Base-by-base conservation (phyloP, 2,113 vertebrate genomes). In the Gallinago paraguaiae region DNA sequence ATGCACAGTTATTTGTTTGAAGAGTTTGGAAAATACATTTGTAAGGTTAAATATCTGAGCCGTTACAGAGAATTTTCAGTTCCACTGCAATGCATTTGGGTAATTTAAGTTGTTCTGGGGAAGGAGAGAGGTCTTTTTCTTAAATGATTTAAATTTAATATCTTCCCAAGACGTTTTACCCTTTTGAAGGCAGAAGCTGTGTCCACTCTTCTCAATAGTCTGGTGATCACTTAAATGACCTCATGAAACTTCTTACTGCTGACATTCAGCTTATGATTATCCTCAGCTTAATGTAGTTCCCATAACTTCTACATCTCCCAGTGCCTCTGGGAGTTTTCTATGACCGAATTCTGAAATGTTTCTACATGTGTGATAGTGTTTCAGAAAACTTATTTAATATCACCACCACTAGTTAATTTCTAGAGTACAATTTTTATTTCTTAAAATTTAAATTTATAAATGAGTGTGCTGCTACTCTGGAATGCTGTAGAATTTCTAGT, bases 31-130 rank as follows among this genome's bases (percentile, higher is more conserved):
- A 86, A 90, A 86, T 35, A 11, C 0, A 3, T 53, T 6, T 54
- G 8, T 25, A 27, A 84, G 3, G 19, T 18, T 0, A 0, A 54
- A 12, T 33, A 45, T 43, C 43, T 37, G 56, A 83, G 41, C 14
- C 60, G 17, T 56, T 51, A 25, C 30, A 35, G 5, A 50, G 19
- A 63, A 59, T 39, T 71, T 85, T 75, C 35, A 17, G 35, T 60
- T 79, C 7, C 9, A 8, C 11, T 43, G 7, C 25, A 61, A 11
- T 46, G 22, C 0, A 17, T 68, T 80, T 77, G 35, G 48, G 15
- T 25, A 86, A 33, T 10, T 77, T 48, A 57, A 13, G 9, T 25
- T 71, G 6, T 8, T 87, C n/a, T 48, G 13, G 5, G 17, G 27
- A 53, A 17, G 2, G 7, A 45, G 54, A 67, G 7, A 20, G 4